phyloP scores from a whole-genome alignment of 2,797 vertebrate genomes.

The Spondyliosoma cantharus region DNA sequence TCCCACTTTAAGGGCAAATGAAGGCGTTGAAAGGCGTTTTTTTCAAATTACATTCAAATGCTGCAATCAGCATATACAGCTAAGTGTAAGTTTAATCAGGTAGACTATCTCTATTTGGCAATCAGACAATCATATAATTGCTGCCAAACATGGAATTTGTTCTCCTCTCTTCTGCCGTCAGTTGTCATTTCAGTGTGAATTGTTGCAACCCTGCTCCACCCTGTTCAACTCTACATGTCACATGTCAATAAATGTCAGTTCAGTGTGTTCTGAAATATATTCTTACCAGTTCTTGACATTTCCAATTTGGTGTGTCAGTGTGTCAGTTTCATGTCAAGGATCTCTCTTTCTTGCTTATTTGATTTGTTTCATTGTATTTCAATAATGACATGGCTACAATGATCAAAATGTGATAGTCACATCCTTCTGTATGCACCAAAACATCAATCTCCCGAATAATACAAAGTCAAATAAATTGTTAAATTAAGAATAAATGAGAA shows the following conservation, averaged over 20 bases:
- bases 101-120: no score
- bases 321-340: constrained; percentile 25
- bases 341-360: constrained; percentile 29
- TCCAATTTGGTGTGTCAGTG: constrained; percentile 24
- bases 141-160: no score
- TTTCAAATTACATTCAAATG: neutral
- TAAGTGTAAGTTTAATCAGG: no score
- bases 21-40: neutral
- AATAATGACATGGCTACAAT: constrained; percentile 9
- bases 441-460: neutral
- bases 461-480: neutral
- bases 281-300: constrained; percentile 28
- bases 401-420: constrained; percentile 15
- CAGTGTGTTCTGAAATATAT: neutral
- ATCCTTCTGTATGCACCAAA: constrained; percentile 4
- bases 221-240: no score
- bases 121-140: no score
- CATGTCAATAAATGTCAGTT: no score
- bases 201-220: no score
- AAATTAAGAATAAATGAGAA: neutral
- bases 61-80: neutral
- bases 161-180: no score
- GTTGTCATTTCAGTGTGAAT: no score
- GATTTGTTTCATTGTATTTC: constrained; percentile 32
- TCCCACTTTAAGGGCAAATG: neutral